A percentile compares a stretch with the other conserved stretches of the same genome.
phyloP scores from a whole-genome alignment of 64 coral and sea anemone genomes.

The Anthopleura sola region DNA sequence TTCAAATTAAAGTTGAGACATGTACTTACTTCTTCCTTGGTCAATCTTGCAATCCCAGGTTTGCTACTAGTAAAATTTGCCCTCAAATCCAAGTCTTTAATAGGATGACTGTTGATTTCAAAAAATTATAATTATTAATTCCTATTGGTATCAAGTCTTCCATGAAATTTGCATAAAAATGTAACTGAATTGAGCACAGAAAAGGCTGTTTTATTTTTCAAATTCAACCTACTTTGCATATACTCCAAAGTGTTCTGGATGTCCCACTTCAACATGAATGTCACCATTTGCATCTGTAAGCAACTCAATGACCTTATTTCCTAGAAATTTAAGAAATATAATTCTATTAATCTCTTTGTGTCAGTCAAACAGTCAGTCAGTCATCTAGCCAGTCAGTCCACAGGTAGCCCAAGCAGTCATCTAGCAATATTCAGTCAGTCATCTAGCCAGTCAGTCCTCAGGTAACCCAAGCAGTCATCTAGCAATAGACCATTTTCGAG shows the following conservation, averaged over 20 bases:
- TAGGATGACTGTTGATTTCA: not conserved
- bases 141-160: not conserved
- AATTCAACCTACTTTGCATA: constrained; percentile 2
- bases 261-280: not conserved
- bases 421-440: not conserved
- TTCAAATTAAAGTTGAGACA: too few relatives aligned
- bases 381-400: not conserved
- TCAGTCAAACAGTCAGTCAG: not conserved
- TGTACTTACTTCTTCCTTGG: not conserved
- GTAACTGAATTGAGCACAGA: too few relatives aligned
- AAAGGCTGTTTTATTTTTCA: not conserved
- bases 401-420: not conserved
- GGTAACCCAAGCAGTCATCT: too few relatives aligned
- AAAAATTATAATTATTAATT: not conserved
- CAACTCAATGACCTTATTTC: not conserved
- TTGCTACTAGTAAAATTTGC: not conserved
- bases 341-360: not conserved
- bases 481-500: too few relatives aligned
- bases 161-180: too few relatives aligned
- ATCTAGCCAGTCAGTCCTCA: too few relatives aligned
- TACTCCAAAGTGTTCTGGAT: not conserved
- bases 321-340: not conserved
- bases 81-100: not conserved
- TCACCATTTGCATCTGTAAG: not conserved
- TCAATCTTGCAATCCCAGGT: not conserved